A percentile compares a stretch with the other conserved stretches of the same genome.
These are phyloP conservation scores for Eupsilia transversa DNA, from an alignment of 2,888 invertebrate genomes.

Conservation along the genomic window DNA sequence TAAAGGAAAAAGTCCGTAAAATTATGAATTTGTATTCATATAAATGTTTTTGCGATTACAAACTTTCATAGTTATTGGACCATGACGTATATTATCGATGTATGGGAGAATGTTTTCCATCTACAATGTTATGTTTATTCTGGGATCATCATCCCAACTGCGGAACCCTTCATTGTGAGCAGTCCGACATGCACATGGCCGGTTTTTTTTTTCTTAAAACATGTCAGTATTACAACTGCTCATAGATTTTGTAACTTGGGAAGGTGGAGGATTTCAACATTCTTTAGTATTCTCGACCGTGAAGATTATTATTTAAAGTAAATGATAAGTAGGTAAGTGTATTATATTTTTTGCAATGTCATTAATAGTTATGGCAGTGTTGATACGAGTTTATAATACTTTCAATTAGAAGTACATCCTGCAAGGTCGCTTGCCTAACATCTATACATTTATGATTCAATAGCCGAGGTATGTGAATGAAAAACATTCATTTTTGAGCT, in stretches of 20 bases:
- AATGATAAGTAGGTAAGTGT: slow-evolving; percentile 18
- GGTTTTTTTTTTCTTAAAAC: not conserved
- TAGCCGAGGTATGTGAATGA: slow-evolving; percentile 26
- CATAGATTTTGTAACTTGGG: not conserved
- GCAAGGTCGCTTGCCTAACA: slow-evolving; percentile 57
- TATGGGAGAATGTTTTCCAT: too few relatives aligned
- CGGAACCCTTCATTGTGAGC: too few relatives aligned
- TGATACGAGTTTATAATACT: slow-evolving; percentile 45
- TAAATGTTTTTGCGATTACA: too few relatives aligned
- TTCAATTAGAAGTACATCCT: slow-evolving; percentile 50
- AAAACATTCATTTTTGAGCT: slow-evolving; percentile 20
- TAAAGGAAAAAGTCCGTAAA: too few relatives aligned
- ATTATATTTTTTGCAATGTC: slow-evolving; percentile 22
- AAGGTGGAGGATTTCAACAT: slow-evolving; percentile 19
- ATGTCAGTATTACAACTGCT: too few relatives aligned
- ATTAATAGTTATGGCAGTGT: slow-evolving; percentile 43
- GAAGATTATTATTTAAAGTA: slow-evolving; percentile 24
- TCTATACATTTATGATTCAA: slow-evolving; percentile 38
- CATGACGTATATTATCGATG: too few relatives aligned
- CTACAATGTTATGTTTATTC: too few relatives aligned
- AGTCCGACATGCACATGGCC: too few relatives aligned
- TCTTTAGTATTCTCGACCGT: not conserved
- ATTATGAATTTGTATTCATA: too few relatives aligned
- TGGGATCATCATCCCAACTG: too few relatives aligned
- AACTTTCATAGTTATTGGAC: too few relatives aligned